Conservation (phyloP, 2,797 vertebrate genomes). For the Necrosyrtes monachus region DNA sequence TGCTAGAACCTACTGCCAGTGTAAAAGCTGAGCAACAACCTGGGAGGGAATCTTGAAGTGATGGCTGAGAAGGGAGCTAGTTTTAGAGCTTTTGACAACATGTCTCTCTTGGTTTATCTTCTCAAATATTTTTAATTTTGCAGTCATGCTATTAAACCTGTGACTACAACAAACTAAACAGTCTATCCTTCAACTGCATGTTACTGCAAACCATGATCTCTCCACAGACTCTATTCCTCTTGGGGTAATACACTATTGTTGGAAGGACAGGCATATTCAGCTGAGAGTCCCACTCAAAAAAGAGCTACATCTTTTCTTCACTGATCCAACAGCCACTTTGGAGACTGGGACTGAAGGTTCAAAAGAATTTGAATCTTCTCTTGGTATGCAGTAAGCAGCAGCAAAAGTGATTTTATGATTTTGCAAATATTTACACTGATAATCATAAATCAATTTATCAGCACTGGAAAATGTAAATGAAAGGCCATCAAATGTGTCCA, state of each 20-base stretch:
- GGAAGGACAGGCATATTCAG: not conserved
- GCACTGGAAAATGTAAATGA: not conserved
- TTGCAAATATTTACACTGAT: not conserved
- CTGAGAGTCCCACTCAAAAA: not conserved
- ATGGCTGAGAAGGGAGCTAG: not conserved
- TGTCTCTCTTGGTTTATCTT: not conserved
- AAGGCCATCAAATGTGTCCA: not conserved
- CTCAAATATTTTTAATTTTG: not conserved
- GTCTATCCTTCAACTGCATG: fast-evolving
- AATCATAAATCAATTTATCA: not conserved
- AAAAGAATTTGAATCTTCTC: not conserved
- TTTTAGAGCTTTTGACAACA: not conserved
- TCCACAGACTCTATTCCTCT: not conserved
- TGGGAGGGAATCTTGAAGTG: not conserved
- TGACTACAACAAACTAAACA: not conserved
- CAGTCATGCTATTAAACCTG: not conserved
- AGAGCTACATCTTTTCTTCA: not conserved
- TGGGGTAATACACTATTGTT: not conserved
- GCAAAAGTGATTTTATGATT: not conserved
- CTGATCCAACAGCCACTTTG: not conserved
- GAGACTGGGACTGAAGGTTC: not conserved
- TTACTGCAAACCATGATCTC: not conserved
- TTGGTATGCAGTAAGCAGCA: not conserved
- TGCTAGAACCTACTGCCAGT: not conserved
- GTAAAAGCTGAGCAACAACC: not conserved